A percentile compares a stretch with the other conserved stretches of the same genome.
These are phyloP conservation scores for Lutraria rhynchaena DNA, from an alignment of 1,140 invertebrate species.

Conservation along the genomic window DNA sequence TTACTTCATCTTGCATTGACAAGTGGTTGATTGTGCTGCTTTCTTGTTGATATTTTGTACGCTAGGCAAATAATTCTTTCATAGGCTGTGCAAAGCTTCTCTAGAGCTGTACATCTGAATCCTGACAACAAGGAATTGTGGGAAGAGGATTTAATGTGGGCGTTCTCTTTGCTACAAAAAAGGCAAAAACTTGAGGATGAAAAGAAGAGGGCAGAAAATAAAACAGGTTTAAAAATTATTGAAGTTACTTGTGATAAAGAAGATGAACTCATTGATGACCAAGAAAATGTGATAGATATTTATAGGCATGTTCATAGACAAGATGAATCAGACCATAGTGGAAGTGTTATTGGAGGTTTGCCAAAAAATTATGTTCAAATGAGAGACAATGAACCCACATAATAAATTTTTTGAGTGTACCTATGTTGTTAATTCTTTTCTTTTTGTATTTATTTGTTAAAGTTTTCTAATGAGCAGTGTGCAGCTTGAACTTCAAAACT, in stretches of 20 bases:
- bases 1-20: too few relatives aligned
- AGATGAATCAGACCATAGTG: slow-evolving; percentile 1
- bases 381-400: slow-evolving; percentile 36
- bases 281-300: slow-evolving; percentile 19
- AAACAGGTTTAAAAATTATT: slow-evolving; percentile 38
- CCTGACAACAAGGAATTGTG: slow-evolving; percentile 80
- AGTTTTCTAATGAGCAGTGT: too few relatives aligned
- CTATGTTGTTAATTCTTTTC: too few relatives aligned
- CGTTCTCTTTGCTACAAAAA: slow-evolving; percentile 64
- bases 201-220: slow-evolving; percentile 16
- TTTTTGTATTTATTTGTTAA: too few relatives aligned
- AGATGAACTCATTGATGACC: slow-evolving; percentile 2
- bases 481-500: too few relatives aligned
- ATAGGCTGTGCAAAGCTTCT: slow-evolving; percentile 81
- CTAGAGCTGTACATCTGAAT: slow-evolving; percentile 80
- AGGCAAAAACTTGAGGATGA: slow-evolving; percentile 51
- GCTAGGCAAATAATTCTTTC: too few relatives aligned
- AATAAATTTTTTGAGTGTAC: too few relatives aligned
- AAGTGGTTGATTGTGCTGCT: too few relatives aligned
- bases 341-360: slow-evolving; percentile 9
- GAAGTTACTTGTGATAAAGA: slow-evolving; percentile 11
- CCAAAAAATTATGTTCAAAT: slow-evolving; percentile 60
- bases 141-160: slow-evolving; percentile 81
- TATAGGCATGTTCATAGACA: background rate
- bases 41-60: too few relatives aligned